Evolutionary conservation across 53 echinoderm and acorn worm genomes (phyloP), one percentile per base, ranked within the genome.

Genomic region (Pentamera pediparva): DNA sequence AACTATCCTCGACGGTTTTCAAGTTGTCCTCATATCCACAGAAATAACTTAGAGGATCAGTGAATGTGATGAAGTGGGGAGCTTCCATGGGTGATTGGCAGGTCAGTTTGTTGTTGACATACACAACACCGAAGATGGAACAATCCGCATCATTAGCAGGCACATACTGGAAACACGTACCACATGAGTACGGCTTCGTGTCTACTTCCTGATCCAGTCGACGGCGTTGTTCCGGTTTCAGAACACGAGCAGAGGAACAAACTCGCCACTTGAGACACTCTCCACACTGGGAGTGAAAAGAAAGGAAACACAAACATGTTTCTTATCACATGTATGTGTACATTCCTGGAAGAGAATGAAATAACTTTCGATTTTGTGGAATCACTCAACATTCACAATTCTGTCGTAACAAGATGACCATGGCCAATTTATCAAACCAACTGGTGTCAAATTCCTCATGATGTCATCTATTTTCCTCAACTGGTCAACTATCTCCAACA

Each of bases 61-160:
- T 78, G 32, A 84, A 84, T 30, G 61, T 70, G 7, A 70, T 39
- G 50, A 33, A 78, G 70, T 84, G 78, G 11, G 82, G 10, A 12
- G 55, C 75, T 29, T 75, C 75, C 31, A 65, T 82, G 20, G 58
- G 56, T 6, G 31, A 54, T 17, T 75, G 43, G 58, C 82, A 76
- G 1, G 76, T 82, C 12, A 82, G 69, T 32, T 82, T 82, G 59
- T 82, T 76, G 19, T 82, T 82, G 19, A 75, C 82, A 54, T 8
- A 82, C 12, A 82, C 67, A 13, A 26, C 4, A 6, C 58, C 53
- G 58, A 82, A 76, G 52, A 82, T 50, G 8, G 56, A 62, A 39
- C 36, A 61, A 10, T 61, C 35, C 11, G 75, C 27, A 26, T 76
- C 61, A n/a, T 47, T 32, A 22, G 35, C 48, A 4, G 35, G 8